Conservation (phyloP, 2,797 vertebrate species). For the Poeciliopsis turneri region DNA sequence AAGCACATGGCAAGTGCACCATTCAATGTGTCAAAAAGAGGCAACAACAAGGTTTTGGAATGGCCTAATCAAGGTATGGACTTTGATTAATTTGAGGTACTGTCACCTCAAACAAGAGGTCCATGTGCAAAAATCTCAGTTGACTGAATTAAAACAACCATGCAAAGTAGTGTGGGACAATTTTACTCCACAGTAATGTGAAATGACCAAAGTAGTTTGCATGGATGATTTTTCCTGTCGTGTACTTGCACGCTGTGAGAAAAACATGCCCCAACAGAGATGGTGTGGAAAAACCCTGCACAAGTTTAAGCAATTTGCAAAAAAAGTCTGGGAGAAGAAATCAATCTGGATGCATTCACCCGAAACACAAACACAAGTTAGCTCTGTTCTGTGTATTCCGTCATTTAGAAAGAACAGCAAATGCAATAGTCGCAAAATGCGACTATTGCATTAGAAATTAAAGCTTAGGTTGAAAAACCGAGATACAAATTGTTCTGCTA, state of each 20-base stretch:
- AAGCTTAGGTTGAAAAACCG: neutral
- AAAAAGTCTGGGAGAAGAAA: neutral
- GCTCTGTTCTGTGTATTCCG: neutral
- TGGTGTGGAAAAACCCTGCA: slow-evolving; percentile 30
- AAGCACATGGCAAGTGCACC: neutral
- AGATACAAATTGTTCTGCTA: neutral
- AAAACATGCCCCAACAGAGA: slow-evolving; percentile 47
- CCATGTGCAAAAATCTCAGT: neutral
- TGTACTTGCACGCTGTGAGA: slow-evolving; percentile 20
- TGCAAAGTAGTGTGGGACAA: neutral
- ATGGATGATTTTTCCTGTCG: slow-evolving; percentile 5
- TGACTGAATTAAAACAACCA: neutral
- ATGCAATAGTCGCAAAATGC: neutral
- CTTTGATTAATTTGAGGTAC: neutral
- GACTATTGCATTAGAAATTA: too few species aligned
- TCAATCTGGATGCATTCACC: neutral
- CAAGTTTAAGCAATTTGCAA: slow-evolving; percentile 21
- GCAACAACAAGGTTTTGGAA: neutral
- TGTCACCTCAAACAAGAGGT: neutral
- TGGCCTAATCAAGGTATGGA: neutral
- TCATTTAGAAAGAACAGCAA: neutral
- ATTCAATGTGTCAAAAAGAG: neutral
- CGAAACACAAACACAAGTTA: slow-evolving; percentile 3
- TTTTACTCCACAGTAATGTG: neutral
- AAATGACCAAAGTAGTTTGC: neutral